Conservation (phyloP, 2,797 vertebrate species). For the Apogon talboti region DNA sequence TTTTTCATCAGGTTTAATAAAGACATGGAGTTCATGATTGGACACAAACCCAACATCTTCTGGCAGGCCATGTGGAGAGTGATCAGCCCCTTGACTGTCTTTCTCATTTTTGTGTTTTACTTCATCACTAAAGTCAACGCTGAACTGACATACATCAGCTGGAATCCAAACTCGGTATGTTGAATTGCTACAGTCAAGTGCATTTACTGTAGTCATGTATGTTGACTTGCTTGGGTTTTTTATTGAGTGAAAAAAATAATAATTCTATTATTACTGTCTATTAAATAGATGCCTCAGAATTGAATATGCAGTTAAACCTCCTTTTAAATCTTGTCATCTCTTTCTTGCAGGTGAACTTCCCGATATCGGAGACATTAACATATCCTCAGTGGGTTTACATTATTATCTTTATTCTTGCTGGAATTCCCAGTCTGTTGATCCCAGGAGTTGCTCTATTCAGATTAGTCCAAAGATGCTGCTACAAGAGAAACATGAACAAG, state of each 20-base stretch:
- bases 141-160: constrained; percentile 81
- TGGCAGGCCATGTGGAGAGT: constrained; percentile 88
- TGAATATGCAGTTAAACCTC: too few species aligned
- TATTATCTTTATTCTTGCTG: constrained; percentile 85
- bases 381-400: constrained; percentile 85
- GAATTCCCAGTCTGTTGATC: constrained; percentile 83
- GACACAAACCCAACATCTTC: constrained; percentile 90
- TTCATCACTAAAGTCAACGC: constrained; percentile 82
- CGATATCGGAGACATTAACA: constrained; percentile 15
- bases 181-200: too few species aligned
- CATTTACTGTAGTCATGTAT: background rate
- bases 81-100: constrained; percentile 86
- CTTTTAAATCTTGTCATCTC: background rate
- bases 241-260: background rate
- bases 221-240: background rate
- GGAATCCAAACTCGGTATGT: constrained; percentile 68
- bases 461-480: constrained; percentile 68
- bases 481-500: constrained; percentile 31
- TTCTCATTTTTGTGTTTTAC: constrained; percentile 87
- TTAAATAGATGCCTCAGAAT: too few species aligned
- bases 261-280: too few species aligned
- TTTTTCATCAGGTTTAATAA: constrained; percentile 82
- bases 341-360: constrained; percentile 34
- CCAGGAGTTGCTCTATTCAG: constrained; percentile 82
- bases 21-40: constrained; percentile 89